phyloP scores from a whole-genome alignment of 2,113 vertebrate genomes.

The Furnarius figulus region DNA sequence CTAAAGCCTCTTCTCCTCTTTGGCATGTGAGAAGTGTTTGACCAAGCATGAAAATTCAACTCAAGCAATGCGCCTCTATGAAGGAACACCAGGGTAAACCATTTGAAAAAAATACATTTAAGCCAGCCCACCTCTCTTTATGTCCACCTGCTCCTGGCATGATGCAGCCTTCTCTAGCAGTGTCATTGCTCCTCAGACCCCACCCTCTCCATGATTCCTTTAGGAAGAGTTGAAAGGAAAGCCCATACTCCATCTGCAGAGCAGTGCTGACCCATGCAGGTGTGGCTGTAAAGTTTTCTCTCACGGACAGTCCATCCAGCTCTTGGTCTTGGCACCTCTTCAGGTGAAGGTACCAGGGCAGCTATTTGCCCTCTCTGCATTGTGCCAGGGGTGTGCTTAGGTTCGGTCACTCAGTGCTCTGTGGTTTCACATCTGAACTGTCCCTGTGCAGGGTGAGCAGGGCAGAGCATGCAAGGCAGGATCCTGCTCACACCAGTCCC shows the following conservation, averaged over 20 bases:
- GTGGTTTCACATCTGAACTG: too few species aligned
- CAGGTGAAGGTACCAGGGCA: neutral
- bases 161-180: neutral
- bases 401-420: neutral
- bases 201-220: neutral
- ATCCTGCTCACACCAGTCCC: neutral
- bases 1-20: neutral
- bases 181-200: neutral
- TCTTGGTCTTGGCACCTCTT: neutral
- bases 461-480: neutral
- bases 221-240: neutral
- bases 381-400: accelerated
- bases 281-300: neutral
- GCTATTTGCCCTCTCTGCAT: neutral
- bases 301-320: too few species aligned
- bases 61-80: neutral
- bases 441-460: accelerated
- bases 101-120: neutral
- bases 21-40: neutral
- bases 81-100: neutral
- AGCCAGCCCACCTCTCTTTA: neutral
- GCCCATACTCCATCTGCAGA: neutral
- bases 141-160: neutral
- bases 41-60: neutral
- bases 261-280: accelerated